These are phyloP conservation scores for Rhegmatorhina hoffmannsi DNA, from an alignment of 2,113 vertebrate genomes.

Conservation along the genomic window DNA sequence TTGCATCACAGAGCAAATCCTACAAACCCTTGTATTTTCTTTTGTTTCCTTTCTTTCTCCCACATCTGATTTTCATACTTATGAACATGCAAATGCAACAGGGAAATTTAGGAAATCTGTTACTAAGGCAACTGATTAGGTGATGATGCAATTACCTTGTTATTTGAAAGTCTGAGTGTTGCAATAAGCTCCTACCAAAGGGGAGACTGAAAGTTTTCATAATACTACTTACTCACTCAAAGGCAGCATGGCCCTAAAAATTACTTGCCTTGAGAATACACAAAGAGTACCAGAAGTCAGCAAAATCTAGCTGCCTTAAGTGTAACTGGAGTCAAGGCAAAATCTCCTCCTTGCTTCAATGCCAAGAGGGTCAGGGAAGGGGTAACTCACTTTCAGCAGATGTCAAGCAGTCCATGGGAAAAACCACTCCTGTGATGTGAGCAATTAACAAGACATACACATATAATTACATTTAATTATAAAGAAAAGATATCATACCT, in stretches of 20 bases:
- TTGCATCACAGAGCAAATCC: not conserved
- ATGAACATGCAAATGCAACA: constrained; percentile 60
- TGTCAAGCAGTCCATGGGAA: not conserved
- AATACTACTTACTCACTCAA: constrained; percentile 24
- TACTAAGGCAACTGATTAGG: constrained; percentile 78
- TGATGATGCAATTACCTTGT: constrained; percentile 69
- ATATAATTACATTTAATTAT: not conserved
- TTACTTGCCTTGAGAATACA: not conserved
- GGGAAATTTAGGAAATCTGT: constrained; percentile 72
- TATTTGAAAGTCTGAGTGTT: constrained; percentile 52
- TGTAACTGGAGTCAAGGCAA: not conserved
- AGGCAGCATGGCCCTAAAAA: constrained; percentile 2
- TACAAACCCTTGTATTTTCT: not conserved
- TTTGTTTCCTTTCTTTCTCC: constrained; percentile 31
- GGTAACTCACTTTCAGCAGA: not conserved
- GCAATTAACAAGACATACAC: not conserved
- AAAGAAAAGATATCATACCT: not conserved
- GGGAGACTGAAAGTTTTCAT: constrained; percentile 2
- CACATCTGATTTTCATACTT: constrained; percentile 45
- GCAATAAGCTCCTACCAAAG: constrained; percentile 42
- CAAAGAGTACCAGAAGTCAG: not conserved
- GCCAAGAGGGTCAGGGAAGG: not conserved
- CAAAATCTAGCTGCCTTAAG: not conserved
- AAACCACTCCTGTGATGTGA: not conserved
- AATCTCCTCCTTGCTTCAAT: not conserved